phyloP scores from a whole-genome alignment of 2,888 invertebrate genomes.

The Lasioglossum malachurum region DNA sequence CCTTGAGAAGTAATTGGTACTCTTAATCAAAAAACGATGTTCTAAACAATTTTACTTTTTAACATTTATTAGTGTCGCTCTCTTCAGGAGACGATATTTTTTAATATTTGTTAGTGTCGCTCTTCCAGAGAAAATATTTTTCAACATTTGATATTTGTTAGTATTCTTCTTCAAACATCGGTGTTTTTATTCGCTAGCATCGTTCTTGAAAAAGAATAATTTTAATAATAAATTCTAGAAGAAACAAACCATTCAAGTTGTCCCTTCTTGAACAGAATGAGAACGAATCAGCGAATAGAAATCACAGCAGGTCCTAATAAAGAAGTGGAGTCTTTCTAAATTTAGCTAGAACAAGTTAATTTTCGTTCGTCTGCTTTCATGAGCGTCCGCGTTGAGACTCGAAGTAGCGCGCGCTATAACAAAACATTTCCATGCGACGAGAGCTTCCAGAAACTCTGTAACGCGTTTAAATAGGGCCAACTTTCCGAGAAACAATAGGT shows the following conservation, averaged over 20 bases:
- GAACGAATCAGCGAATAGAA: background rate
- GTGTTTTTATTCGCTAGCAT: too few species aligned
- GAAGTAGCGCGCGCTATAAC: background rate
- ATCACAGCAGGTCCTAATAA: background rate
- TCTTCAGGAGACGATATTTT: background rate
- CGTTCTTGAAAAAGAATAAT: too few species aligned
- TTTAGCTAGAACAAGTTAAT: background rate
- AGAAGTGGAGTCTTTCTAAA: background rate
- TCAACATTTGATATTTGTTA: too few species aligned
- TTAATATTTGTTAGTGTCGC: background rate
- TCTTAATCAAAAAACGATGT: background rate
- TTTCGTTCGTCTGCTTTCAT: background rate
- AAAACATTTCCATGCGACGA: background rate
- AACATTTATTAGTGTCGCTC: background rate
- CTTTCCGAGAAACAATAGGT: conserved; percentile 2
- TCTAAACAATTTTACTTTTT: background rate
- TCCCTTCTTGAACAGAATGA: background rate
- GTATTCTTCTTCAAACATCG: too few species aligned
- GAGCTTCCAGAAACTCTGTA: background rate
- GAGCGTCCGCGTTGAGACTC: background rate
- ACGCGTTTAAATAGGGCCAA: background rate
- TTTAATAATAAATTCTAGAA: too few species aligned
- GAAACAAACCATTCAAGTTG: too few species aligned
- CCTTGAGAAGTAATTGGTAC: background rate
- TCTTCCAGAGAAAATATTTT: too few species aligned